These are phyloP conservation scores for Eupeodes luniger DNA, from an alignment of 2,888 invertebrate species.

Conservation along the genomic window DNA sequence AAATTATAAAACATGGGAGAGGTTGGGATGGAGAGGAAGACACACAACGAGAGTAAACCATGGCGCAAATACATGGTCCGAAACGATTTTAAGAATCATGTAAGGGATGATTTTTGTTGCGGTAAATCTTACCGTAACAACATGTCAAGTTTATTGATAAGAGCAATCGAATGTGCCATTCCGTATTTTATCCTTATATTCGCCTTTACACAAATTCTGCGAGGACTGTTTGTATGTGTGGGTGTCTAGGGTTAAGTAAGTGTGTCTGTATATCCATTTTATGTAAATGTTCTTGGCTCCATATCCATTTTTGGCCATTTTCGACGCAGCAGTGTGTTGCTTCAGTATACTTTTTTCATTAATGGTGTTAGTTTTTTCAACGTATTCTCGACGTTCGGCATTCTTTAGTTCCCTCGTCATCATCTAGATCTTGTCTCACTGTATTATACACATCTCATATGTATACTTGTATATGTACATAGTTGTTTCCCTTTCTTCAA, in stretches of 20 bases:
- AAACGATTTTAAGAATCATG: too few relatives aligned
- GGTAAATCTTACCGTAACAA: too few relatives aligned
- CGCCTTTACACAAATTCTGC: not conserved
- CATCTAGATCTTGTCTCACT: slow-evolving; percentile 24
- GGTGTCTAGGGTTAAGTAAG: not conserved
- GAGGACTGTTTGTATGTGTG: not conserved
- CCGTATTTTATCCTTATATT: slow-evolving; percentile 38
- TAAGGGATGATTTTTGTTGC: too few relatives aligned
- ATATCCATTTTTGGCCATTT: slow-evolving; percentile 61
- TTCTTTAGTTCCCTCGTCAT: not conserved
- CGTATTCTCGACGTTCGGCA: slow-evolving; percentile 52
- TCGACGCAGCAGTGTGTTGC: slow-evolving; percentile 29
- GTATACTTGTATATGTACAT: not conserved
- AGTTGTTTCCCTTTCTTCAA: not conserved
- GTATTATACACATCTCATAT: not conserved
- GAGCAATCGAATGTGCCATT: slow-evolving; percentile 65
- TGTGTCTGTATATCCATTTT: not conserved
- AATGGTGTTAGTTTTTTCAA: slow-evolving; percentile 70
- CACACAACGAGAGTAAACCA: too few relatives aligned
- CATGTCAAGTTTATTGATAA: slow-evolving; percentile 69
- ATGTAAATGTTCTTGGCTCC: slow-evolving; percentile 57
- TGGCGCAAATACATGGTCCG: too few relatives aligned
- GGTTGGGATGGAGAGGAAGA: too few relatives aligned
- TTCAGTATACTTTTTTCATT: slow-evolving; percentile 49
- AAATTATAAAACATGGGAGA: too few relatives aligned